Conservation (phyloP, 2,888 invertebrate species). For the Celastrina argiolus region DNA sequence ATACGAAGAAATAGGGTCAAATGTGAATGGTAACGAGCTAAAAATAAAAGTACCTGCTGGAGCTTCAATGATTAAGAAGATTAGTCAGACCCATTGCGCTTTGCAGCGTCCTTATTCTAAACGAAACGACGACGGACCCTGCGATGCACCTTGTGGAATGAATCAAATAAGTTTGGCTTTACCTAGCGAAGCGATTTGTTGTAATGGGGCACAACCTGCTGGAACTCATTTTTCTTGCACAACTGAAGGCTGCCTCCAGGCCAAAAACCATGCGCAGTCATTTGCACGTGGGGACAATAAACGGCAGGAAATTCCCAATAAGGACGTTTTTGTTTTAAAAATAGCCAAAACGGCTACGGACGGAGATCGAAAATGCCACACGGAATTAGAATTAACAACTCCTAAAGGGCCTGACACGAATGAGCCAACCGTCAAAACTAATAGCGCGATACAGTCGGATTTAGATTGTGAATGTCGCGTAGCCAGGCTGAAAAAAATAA, state of each 20-base stretch:
- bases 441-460: constrained; percentile 57
- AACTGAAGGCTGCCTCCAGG: constrained; percentile 61
- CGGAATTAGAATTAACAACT: constrained; percentile 81
- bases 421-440: constrained; percentile 63
- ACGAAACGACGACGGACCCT: constrained; percentile 45
- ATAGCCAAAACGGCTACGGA: constrained; percentile 83
- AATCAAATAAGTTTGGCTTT: constrained; percentile 64
- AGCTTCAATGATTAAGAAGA: constrained; percentile 65
- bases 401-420: constrained; percentile 79
- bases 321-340: constrained; percentile 80
- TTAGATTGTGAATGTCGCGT: constrained; percentile 57
- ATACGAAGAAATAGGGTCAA: constrained; percentile 70
- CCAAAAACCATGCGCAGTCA: constrained; percentile 53
- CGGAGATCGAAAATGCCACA: constrained; percentile 79
- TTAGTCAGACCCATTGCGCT: constrained; percentile 65
- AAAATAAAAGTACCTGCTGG: constrained; percentile 67
- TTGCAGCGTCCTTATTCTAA: constrained; percentile 59
- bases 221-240: constrained; percentile 67
- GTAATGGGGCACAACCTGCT: constrained; percentile 51
- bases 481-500: constrained; percentile 44
- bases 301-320: constrained; percentile 65
- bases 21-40: constrained; percentile 63
- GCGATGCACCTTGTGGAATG: constrained; percentile 61
- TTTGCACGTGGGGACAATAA: constrained; percentile 54
- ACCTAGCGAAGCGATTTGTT: constrained; percentile 58